A percentile compares a stretch with the other conserved stretches of the same genome.
These are phyloP conservation scores for Seladonia tumulorum DNA, from an alignment of 2,888 invertebrate species.

Conservation along the genomic window DNA sequence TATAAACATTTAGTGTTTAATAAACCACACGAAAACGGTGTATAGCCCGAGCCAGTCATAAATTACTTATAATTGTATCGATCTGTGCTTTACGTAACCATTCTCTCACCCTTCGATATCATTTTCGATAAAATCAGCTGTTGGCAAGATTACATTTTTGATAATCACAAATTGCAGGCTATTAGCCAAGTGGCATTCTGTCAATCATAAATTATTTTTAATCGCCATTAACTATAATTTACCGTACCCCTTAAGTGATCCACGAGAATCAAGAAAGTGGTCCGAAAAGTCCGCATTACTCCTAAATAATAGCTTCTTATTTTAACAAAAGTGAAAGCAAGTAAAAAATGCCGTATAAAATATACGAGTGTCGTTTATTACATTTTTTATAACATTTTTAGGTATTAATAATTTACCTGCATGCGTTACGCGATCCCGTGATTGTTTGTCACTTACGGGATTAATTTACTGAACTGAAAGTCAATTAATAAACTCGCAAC, in stretches of 20 bases:
- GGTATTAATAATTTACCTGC: too few relatives aligned
- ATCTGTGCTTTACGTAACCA: background rate
- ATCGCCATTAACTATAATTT: background rate
- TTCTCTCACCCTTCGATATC: background rate
- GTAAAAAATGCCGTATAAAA: too few relatives aligned
- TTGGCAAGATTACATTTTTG: background rate
- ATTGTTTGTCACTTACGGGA: too few relatives aligned
- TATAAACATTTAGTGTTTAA: slow-evolving; percentile 1
- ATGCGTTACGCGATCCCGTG: too few relatives aligned
- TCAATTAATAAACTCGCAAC: background rate
- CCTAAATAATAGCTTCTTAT: too few relatives aligned
- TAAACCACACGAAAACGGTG: background rate
- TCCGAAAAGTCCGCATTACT: too few relatives aligned
- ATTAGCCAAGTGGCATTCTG: background rate
- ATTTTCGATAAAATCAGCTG: background rate
- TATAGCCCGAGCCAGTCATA: background rate
- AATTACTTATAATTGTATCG: background rate
- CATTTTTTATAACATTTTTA: too few relatives aligned
- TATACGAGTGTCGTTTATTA: too few relatives aligned
- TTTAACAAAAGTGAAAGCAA: too few relatives aligned
- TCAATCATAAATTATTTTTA: background rate
- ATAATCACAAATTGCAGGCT: background rate
- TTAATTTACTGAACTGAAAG: background rate
- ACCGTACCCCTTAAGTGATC: background rate
- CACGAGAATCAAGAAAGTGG: too few relatives aligned